Evolutionary conservation across 2,888 invertebrate species (phyloP), one percentile per base, ranked within the genome.

Genomic region (Eupithecia tripunctaria): DNA sequence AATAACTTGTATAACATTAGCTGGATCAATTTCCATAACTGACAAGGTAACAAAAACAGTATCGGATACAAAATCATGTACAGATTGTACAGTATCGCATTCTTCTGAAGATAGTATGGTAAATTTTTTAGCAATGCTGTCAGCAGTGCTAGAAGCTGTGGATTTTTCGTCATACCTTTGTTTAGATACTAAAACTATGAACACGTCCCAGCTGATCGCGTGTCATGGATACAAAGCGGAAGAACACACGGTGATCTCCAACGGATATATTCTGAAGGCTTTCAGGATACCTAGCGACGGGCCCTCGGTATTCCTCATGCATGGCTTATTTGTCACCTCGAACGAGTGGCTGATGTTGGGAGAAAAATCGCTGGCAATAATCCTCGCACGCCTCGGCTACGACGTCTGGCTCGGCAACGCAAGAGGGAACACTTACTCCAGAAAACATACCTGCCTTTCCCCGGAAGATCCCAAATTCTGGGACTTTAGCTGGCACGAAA

Each of bases 401-500:
- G 56, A 56, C 14, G 56, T 56, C 25, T 56, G 56, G 56, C 60
- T 60, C 18, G 18, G 60, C 60, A 60, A 60, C 10, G 60, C 60
- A 18, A 60, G 60, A 60, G 60, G 60, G 8, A 60, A 60, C 60
- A 60, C 29, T 15, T 60, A 60, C 29, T 29, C 27, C 29, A 60
- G 60, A 12, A 29, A 60, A 60, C 60, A 60, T 29, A 29, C 18
- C 18, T 27, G 0, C 18, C 60, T 60, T 60, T 60, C 60, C 15
- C 60, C 60, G 60, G 3, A 27, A 0, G 29, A 60, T 60, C 60
- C 60, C 29, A 15, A 18, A 15, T 60, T 60, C 60, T 60, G 60
- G 60, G 60, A 60, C 29, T 60, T 60, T 25, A 60, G 60, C 29
- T 60, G 60, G 60, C 60, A 60, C 29, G 60, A 60, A 29, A 29